Conservation (phyloP, 2,797 vertebrate genomes). For the Tachyglossus aculeatus region DNA sequence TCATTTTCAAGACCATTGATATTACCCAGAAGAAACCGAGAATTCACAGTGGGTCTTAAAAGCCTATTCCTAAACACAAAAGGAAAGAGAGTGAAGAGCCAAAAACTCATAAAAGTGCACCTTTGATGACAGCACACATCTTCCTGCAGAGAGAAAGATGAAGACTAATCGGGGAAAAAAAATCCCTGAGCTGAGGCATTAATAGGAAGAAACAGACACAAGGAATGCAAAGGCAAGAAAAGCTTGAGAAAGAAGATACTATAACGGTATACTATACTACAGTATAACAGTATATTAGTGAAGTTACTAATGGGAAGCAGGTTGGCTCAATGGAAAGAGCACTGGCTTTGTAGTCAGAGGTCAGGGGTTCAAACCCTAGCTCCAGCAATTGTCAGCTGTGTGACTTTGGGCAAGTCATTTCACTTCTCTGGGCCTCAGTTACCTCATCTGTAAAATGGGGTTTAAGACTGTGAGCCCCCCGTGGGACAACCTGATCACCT, state of each 20-base stretch:
- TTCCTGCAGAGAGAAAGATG: background rate
- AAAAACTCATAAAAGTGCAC: background rate
- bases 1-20: constrained; percentile 3
- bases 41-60: background rate
- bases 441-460: too few relatives aligned
- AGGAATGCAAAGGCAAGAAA: background rate
- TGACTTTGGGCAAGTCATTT: too few relatives aligned
- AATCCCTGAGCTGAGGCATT: background rate
- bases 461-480: too few relatives aligned
- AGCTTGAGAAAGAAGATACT: background rate
- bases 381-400: too few relatives aligned
- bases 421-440: too few relatives aligned
- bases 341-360: too few relatives aligned
- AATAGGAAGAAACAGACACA: background rate
- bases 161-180: background rate
- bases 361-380: too few relatives aligned
- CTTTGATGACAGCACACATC: background rate
- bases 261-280: too few relatives aligned
- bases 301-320: too few relatives aligned
- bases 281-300: too few relatives aligned
- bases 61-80: background rate
- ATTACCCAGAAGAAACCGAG: constrained; percentile 18
- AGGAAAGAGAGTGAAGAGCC: background rate
- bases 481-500: too few relatives aligned
- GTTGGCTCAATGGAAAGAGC: too few relatives aligned